Conservation (phyloP, 1,140 invertebrate genomes). For the Calosoma granatense region DNA sequence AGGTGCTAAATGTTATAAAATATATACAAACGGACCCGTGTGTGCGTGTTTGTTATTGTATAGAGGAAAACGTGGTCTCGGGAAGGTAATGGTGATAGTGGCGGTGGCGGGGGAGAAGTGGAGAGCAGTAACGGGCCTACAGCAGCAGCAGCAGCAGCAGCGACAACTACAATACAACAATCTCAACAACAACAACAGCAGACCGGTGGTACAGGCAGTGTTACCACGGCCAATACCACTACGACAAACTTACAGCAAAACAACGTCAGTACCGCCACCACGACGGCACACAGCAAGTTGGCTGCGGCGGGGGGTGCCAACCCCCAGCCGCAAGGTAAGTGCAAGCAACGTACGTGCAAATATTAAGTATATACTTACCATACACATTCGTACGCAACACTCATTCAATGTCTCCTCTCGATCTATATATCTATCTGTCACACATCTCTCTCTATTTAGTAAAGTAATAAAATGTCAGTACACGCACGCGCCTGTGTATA, state of each 20-base stretch:
- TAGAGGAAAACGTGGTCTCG: slow-evolving; percentile 53
- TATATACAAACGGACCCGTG: no score
- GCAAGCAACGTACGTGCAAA: slow-evolving; percentile 25
- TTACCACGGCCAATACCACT: slow-evolving; percentile 19
- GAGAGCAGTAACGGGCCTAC: slow-evolving; percentile 25
- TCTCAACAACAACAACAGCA: slow-evolving; percentile 26
- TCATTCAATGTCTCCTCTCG: slow-evolving; percentile 14
- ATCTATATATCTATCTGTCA: no score
- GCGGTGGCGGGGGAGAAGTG: slow-evolving; percentile 30
- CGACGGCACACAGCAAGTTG: slow-evolving; percentile 70
- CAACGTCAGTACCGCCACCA: slow-evolving; percentile 41
- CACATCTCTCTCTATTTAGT: no score
- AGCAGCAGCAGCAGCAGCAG: slow-evolving; percentile 29
- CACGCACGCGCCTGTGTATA: no score
- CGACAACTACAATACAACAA: slow-evolving; percentile 28
- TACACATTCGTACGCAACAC: slow-evolving; percentile 38
- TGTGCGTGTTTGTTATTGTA: no score
- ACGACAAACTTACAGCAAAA: slow-evolving; percentile 22
- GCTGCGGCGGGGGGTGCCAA: slow-evolving; percentile 50
- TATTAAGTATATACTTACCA: no score
- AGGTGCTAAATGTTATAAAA: no score
- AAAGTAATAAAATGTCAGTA: no score
- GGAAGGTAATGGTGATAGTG: slow-evolving; percentile 50
- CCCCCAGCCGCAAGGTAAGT: slow-evolving; percentile 54
- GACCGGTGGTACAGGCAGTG: neutral